A percentile compares a stretch with the other conserved stretches of the same genome.
Conservation (phyloP, 1,140 invertebrate genomes). For the Metopolophium dirhodum region DNA sequence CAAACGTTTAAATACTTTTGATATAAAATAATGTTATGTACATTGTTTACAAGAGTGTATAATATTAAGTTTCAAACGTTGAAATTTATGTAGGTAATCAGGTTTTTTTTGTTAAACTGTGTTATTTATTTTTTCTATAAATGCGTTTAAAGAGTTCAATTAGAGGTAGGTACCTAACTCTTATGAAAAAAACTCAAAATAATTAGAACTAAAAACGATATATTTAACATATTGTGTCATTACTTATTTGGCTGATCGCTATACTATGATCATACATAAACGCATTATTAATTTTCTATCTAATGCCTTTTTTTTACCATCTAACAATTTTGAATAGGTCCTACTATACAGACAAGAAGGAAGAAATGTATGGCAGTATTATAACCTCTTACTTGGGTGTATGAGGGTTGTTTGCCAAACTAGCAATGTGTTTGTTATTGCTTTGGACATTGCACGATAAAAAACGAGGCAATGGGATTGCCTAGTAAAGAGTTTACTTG, state of each 20-base stretch:
- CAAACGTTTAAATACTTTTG: background rate
- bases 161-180: no score
- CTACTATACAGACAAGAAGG: background rate
- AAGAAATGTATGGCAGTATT: background rate
- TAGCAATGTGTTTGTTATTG: conserved; percentile 22
- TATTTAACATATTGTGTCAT: background rate
- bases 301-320: background rate
- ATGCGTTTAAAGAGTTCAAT: background rate
- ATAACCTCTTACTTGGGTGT: background rate
- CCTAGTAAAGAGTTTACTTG: background rate
- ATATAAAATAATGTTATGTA: background rate
- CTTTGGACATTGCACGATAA: background rate
- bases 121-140: background rate
- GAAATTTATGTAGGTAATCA: background rate
- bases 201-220: no score
- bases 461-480: background rate
- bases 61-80: background rate
- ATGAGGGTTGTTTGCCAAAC: background rate
- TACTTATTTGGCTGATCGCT: background rate
- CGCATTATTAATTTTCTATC: background rate
- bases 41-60: background rate
- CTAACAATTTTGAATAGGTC: background rate
- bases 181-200: no score
- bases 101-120: background rate
- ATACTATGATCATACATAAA: background rate